Evolutionary conservation across 2,797 vertebrate genomes (phyloP), one percentile per base, ranked within the genome.

Genomic region (Eulemur coronatus): DNA sequence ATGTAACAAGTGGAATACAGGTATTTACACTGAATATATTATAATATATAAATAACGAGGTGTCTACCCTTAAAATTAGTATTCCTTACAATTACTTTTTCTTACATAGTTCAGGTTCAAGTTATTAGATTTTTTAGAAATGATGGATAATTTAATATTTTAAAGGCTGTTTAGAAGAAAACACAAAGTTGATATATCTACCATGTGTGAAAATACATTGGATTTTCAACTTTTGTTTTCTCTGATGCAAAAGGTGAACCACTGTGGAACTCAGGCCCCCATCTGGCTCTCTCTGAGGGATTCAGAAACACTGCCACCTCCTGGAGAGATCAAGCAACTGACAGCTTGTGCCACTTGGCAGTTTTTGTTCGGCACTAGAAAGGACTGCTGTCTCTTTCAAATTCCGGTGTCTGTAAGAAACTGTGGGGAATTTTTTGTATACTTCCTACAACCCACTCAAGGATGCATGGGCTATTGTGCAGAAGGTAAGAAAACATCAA

Each of bases 401-500:
- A 99, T 99, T 97, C 99, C 99, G 0, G 98, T 99, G 95, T 99
- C 98, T 0, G 99, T 99, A 43, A 98, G 99, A 76, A 99, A 99
- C 98, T 99, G 99, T 0, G 99, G 99, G n/a, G 98, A 97, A 28
- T 99, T 99, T 98, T 99, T 98, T 85, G 99, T 99, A 61, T 99
- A 99, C 97, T 99, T 99, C 6, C 99, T 99, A 10, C 99, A 99
- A 90, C 99, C 99, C 28, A 99, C 99, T 0, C 99, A 99, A 97
- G 99, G 99, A 57, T 99, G 99, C 97, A 99, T 99, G 99, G 99
- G 99, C 5, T 99, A 99, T 97, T 99, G 99, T 86, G 99, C 99
- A 91, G 98, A 99, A 98, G 99, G 99, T 99, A 97, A 95, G 98
- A 85, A 96, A 89, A 28, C 1, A 5, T 55, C 5, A 41, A 6